A percentile compares a stretch with the other conserved stretches of the same genome.
Conservation (phyloP, 2,113 vertebrate species). For the Marcusenius ussheri region DNA sequence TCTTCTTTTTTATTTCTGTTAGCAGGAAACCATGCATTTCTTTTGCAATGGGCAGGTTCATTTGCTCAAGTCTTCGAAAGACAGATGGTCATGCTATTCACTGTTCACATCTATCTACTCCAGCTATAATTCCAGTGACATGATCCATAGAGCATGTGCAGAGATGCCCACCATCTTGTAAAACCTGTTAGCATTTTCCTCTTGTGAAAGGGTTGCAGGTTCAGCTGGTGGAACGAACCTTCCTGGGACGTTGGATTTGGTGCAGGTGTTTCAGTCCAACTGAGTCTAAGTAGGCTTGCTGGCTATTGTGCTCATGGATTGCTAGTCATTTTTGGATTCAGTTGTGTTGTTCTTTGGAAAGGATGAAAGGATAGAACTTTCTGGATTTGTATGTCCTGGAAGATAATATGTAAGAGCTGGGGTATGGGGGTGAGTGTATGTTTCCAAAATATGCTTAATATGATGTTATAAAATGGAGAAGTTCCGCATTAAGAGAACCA, state of each 20-base stretch:
- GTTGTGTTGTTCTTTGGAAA: background rate
- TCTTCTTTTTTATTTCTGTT: slow-evolving; percentile 13
- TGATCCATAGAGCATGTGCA: background rate
- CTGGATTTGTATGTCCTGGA: background rate
- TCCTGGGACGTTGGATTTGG: background rate
- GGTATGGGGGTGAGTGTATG: background rate
- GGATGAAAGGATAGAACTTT: background rate
- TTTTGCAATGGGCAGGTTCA: background rate
- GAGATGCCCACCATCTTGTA: background rate
- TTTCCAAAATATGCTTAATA: background rate
- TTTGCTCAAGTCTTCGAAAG: background rate
- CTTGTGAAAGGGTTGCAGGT: background rate
- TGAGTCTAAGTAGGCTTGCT: background rate
- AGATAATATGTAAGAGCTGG: background rate
- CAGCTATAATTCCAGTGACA: background rate
- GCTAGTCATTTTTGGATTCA: background rate
- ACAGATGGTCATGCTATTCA: background rate
- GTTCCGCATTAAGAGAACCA: background rate
- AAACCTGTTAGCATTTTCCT: background rate
- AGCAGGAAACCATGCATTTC: slow-evolving; percentile 7
- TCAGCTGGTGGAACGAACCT: background rate
- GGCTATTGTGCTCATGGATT: background rate
- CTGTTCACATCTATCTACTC: background rate
- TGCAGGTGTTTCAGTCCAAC: background rate
- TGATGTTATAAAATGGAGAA: background rate